Percentiles rank a stretch among this genome's conserved stretches.
phyloP scores from a whole-genome alignment of 2,797 vertebrate genomes.

The Pipistrellus nathusii region DNA sequence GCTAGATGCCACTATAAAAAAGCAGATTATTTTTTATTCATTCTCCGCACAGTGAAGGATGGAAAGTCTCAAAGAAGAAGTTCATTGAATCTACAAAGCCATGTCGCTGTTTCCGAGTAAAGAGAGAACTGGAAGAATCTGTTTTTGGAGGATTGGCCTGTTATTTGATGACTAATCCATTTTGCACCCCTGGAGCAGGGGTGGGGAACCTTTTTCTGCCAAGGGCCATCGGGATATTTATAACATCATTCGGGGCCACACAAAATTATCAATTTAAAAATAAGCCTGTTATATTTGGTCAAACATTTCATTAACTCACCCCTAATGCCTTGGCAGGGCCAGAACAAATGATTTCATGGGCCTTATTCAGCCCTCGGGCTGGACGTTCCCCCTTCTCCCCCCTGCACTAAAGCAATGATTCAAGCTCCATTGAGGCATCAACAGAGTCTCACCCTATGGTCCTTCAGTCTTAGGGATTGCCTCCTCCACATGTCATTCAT shows the following conservation, averaged over 20 bases:
- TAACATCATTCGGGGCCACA: not conserved
- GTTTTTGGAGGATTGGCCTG: not conserved
- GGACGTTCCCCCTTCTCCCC: not conserved
- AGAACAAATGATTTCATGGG: not conserved
- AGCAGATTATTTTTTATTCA: not conserved
- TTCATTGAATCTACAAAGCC: not conserved
- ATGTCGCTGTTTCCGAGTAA: not conserved
- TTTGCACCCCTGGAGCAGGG: not conserved
- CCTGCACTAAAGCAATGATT: not conserved
- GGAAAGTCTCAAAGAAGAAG: not conserved
- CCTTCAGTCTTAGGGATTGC: not conserved
- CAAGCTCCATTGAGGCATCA: not conserved
- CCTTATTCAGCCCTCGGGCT: too few species aligned
- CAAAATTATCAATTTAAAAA: not conserved
- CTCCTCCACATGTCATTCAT: not conserved
- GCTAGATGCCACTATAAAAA: not conserved
- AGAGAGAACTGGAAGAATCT: not conserved
- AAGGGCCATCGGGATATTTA: not conserved
- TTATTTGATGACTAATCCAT: not conserved
- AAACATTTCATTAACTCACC: too few species aligned
- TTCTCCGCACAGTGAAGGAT: not conserved
- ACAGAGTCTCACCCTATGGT: not conserved
- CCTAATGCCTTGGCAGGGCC: too few species aligned
- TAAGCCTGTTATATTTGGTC: not conserved
- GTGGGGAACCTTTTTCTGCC: not conserved